A percentile compares a stretch with the other conserved stretches of the same genome.
phyloP scores from a whole-genome alignment of 2,113 vertebrate species.

The Amphiprion ocellaris region DNA sequence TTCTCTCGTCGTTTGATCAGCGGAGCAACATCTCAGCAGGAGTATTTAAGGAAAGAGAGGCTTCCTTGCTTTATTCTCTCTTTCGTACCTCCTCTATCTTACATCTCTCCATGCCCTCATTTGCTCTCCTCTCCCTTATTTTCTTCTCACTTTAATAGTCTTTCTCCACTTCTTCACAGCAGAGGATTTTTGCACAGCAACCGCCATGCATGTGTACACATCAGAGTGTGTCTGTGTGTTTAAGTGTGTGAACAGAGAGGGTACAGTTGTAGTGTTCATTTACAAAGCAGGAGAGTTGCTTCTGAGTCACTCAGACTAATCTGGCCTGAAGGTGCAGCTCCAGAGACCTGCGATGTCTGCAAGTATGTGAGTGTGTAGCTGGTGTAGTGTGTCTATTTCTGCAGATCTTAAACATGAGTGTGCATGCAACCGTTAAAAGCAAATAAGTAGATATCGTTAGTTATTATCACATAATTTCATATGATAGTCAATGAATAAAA shows the following conservation, averaged over 20 bases:
- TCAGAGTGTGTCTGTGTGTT: not conserved
- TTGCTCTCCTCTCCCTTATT: constrained; percentile 42
- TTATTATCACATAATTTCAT: not conserved
- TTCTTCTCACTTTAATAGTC: constrained; percentile 53
- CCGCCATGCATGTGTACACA: not conserved
- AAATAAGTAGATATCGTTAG: not conserved
- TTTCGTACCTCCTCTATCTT: constrained; percentile 23
- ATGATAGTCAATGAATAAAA: not conserved
- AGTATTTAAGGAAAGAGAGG: constrained; percentile 72
- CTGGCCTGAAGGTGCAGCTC: constrained; percentile 68
- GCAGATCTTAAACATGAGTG: not conserved
- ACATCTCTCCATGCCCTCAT: constrained; percentile 52
- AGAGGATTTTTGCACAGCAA: constrained; percentile 35
- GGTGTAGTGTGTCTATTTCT: constrained; percentile 13
- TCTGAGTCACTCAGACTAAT: constrained; percentile 72
- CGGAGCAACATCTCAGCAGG: constrained; percentile 69
- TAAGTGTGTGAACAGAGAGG: constrained; percentile 23
- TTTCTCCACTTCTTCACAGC: constrained; percentile 32
- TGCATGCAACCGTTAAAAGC: not conserved
- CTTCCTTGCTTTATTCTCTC: constrained; percentile 45
- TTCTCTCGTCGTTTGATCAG: constrained; percentile 75
- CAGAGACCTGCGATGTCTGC: constrained; percentile 44
- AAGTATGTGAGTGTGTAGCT: constrained; percentile 10
- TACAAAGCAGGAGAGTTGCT: constrained; percentile 68
- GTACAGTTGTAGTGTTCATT: constrained; percentile 64